Evolutionary conservation across 2,888 invertebrate species (phyloP).

Genomic region (Synanthedon formicaeformis): DNA sequence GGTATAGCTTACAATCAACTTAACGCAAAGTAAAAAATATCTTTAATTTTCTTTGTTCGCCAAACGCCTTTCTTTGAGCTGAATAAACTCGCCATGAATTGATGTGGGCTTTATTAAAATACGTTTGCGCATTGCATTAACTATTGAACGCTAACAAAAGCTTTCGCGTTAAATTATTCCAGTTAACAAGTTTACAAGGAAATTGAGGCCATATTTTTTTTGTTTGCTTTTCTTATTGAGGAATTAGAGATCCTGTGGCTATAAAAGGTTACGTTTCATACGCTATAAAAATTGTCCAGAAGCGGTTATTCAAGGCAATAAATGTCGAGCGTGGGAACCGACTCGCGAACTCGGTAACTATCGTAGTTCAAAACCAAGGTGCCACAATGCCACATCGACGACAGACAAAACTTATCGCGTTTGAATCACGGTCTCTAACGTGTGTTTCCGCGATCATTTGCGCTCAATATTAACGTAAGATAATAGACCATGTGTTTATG

Average conservation of each 20-base stretch:
- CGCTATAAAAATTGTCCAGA: not conserved
- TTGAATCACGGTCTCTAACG: not conserved
- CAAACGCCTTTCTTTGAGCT: slow-evolving; percentile 5
- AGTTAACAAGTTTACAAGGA: not conserved
- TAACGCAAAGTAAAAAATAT: not conserved
- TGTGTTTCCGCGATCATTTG: slow-evolving; percentile 2
- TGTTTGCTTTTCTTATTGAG: not conserved
- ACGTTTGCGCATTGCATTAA: slow-evolving; percentile 1
- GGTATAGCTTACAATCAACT: not conserved
- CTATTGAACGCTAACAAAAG: not conserved
- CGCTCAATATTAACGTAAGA: slow-evolving; percentile 2
- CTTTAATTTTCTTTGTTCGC: slow-evolving; percentile 3
- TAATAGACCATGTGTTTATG: slow-evolving; percentile 1
- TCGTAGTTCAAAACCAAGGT: not conserved
- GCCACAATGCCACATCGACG: not conserved
- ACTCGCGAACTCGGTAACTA: not conserved
- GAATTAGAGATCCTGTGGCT: too few relatives aligned
- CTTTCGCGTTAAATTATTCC: not conserved
- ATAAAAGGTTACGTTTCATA: not conserved
- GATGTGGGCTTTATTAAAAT: slow-evolving; percentile 5
- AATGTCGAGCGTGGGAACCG: not conserved
- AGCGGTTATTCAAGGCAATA: not conserved
- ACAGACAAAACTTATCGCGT: slow-evolving; percentile 1
- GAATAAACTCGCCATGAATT: slow-evolving; percentile 2
- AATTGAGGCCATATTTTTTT: not conserved